Percentiles rank a stretch among this genome's conserved stretches.
These are phyloP conservation scores for Cheirogaleus major DNA, from an alignment of 2,797 vertebrate species.

Conservation along the genomic window DNA sequence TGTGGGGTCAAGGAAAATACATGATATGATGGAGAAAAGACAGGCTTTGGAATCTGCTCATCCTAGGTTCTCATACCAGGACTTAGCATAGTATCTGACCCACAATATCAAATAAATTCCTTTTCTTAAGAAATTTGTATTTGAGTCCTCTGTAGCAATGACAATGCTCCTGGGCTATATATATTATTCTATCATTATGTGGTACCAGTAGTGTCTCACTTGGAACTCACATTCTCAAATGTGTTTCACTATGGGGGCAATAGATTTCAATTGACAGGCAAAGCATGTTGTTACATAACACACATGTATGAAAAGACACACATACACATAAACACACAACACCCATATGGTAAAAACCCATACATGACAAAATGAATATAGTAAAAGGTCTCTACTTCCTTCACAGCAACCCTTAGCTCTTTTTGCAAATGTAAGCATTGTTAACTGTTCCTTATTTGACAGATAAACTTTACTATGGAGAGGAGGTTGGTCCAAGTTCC, in stretches of 20 bases:
- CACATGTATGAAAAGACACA: not conserved
- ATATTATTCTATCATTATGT: not conserved
- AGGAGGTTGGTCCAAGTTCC: not conserved
- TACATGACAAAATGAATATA: not conserved
- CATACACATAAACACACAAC: not conserved
- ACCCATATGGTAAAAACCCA: not conserved
- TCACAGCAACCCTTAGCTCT: not conserved
- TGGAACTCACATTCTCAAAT: constrained; percentile 23
- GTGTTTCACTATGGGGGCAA: not conserved
- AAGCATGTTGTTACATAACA: not conserved
- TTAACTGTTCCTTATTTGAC: not conserved
- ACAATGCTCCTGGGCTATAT: not conserved
- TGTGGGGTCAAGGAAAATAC: constrained; percentile 39
- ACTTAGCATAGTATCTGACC: not conserved
- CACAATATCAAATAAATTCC: not conserved
- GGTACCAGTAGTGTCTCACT: not conserved
- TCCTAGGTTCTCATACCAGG: not conserved
- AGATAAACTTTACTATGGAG: not conserved
- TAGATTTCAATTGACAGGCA: not conserved
- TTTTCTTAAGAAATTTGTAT: constrained; percentile 24
- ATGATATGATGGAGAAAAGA: not conserved
- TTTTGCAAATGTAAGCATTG: not conserved
- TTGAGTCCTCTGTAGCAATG: not conserved
- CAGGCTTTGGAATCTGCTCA: not conserved
- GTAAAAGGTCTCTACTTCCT: not conserved